Evolutionary conservation across 2,113 vertebrate genomes (phyloP), one percentile per base, ranked within the genome.

Genomic region (Aptenodytes patagonicus): DNA sequence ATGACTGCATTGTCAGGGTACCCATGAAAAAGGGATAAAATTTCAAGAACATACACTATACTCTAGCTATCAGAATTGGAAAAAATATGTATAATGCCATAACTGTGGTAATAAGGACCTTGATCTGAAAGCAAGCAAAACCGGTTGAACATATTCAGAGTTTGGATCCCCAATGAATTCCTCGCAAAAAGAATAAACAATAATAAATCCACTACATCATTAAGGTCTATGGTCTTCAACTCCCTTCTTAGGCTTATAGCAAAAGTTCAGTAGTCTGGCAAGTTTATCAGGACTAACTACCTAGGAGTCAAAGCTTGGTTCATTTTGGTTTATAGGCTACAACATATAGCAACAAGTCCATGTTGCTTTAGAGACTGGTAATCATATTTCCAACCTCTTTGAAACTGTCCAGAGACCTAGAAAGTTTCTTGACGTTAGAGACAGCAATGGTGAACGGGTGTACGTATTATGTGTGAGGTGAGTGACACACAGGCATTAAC

Each of bases 391-490:
- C 32, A 61, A 1, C 4, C 4, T 61, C 13, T 83, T 47, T 66
- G 71, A 57, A 31, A 38, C 16, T 42, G 17, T 26, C 10, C 44
- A 54, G 17, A 71, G 38, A 18, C 32, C 34, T 46, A 52, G 17
- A 72, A 78, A 31, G 9, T 40, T 83, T 66, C 28, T 38, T 65
- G 44, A 58, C 28, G 17, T 51, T 57, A 42, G 17, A 55, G 61
- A 18, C 21, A 36, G 13, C 19, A 31, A 3, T 10, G 42, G 17
- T 51, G 24, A 46, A 40, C 2, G 10, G 4, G 17, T 62, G 15
- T n/a, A 6, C 1, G 0, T 19, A 17, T n/a, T 68, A 15, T 34
- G 9, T 32, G 13, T 0, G 0, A 81, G 49, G 8, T 31, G 54
- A 31, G 17, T 20, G 20, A 55, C 29, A 38, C 9, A 17, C 9